Base-by-base conservation (phyloP, 2,113 vertebrate genomes). In the Sigmodon hispidus region DNA sequence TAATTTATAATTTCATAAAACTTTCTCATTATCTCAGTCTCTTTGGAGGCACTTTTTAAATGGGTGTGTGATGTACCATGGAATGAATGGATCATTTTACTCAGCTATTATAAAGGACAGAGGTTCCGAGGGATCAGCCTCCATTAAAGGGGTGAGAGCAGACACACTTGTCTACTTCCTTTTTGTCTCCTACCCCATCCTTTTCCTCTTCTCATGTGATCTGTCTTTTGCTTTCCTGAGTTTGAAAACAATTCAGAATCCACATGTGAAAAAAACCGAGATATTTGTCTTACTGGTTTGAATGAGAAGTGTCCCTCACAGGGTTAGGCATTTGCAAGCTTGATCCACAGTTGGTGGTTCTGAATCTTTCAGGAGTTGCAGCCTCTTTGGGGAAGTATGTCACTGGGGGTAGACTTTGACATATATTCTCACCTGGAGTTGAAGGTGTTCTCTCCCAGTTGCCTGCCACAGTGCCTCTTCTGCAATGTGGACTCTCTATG, bases 161-260 rank as follows among this genome's bases (percentile, higher is more conserved):
- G 79, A 40, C 11, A 40, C 55, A 59, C 36, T 26, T 29, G n/a
- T 29, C 36, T 22, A 2, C 26, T 40, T 40, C 19, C 4, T 57
- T 15, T 7, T 45, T 0, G 0, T 36, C 31, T 16, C 48, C 7
- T 29, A 16, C n/a, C n/a, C 8, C 17, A 1, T 11, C 81, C 16
- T 40, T 63, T 34, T 13, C 45, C 45, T 52, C 48, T 55, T 87
- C 22, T 15, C 9, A 17, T 13, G 36, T 3, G 4, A 5, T 81
- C 55, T 22, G 8, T 67, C 84, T 26, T 24, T 26, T 7, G 21
- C 21, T 29, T 72, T 7, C 36, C 24, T 40, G 67, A 22, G 21
- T 70, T 69, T 40, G 43, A 6, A 52, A 55, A 40, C 15, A 10
- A 70, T 22, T 34, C 31, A 55, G 36, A 55, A 72, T 72, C 24